Conservation (phyloP, 1,140 invertebrate species). For the Stegodyphus dumicola region DNA sequence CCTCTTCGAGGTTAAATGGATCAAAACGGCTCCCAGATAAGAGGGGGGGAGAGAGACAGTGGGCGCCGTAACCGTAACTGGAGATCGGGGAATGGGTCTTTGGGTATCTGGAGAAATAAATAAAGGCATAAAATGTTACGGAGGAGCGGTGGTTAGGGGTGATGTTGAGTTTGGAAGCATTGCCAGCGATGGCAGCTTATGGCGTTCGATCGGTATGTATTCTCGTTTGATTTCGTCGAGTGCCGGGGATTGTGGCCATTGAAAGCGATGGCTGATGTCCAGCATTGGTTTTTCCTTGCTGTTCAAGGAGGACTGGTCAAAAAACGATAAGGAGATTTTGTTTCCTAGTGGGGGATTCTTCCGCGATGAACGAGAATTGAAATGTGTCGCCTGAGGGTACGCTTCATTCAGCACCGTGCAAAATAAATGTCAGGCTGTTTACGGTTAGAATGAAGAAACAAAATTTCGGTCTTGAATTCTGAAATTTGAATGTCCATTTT, state of each 20-base stretch:
- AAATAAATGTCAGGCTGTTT: no score
- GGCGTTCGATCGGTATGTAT: conserved; percentile 45
- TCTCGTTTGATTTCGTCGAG: conserved; percentile 52
- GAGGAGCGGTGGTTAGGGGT: not conserved
- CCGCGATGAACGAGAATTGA: no score
- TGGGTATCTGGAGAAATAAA: conserved; percentile 46
- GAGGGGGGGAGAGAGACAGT: conserved; percentile 8
- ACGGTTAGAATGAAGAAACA: no score
- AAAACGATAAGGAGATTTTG: not conserved
- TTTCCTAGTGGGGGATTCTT: not conserved
- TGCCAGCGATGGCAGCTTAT: conserved; percentile 16
- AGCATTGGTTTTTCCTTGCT: not conserved
- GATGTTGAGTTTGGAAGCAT: conserved; percentile 15
- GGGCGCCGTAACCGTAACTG: conserved; percentile 32
- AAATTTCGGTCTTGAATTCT: no score
- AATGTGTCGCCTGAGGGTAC: no score
- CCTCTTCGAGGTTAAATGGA: conserved; percentile 54
- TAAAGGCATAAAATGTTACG: conserved; percentile 38
- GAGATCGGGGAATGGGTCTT: conserved; percentile 42
- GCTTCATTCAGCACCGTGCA: no score
- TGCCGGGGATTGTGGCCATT: conserved; percentile 5
- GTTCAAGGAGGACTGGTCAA: no score
- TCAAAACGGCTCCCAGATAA: conserved; percentile 47
- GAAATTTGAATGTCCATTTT: no score
- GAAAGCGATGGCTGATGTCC: conserved; percentile 16